Conservation (phyloP, 1,140 invertebrate species). For the Hyles vespertilio region DNA sequence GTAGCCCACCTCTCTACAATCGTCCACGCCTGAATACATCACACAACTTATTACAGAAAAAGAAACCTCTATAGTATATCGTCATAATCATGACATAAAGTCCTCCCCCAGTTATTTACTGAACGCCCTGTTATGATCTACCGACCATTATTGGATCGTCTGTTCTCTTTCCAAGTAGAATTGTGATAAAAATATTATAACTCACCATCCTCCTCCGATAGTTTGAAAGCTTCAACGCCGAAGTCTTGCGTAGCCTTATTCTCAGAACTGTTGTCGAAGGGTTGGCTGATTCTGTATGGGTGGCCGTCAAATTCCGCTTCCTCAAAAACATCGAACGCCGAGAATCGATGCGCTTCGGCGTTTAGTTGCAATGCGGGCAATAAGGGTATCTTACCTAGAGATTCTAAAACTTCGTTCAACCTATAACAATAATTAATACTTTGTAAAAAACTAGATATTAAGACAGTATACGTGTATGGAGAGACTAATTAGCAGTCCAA, state of each 20-base stretch:
- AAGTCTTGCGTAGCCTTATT: slow-evolving; percentile 53
- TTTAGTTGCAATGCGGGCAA: slow-evolving; percentile 83
- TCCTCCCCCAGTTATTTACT: too few relatives aligned
- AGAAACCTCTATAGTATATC: too few relatives aligned
- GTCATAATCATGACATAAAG: too few relatives aligned
- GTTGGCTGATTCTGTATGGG: slow-evolving; percentile 51
- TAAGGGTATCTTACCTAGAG: slow-evolving; percentile 88
- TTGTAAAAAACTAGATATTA: background rate
- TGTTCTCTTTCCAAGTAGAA: too few relatives aligned
- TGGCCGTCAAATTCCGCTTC: slow-evolving; percentile 61
- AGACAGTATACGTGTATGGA: background rate
- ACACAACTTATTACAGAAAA: too few relatives aligned
- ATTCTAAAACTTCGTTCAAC: slow-evolving; percentile 84
- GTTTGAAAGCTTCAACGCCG: slow-evolving; percentile 59
- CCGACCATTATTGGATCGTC: too few relatives aligned
- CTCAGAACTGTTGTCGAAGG: slow-evolving; percentile 47
- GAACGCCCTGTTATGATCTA: too few relatives aligned
- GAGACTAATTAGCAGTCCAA: too few relatives aligned
- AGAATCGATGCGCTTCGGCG: slow-evolving; percentile 78
- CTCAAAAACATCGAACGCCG: slow-evolving; percentile 76
- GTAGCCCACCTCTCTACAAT: too few relatives aligned
- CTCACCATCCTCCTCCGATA: slow-evolving; percentile 68
- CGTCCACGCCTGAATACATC: too few relatives aligned
- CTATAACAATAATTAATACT: slow-evolving; percentile 69
- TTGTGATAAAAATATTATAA: slow-evolving; percentile 2